Evolutionary conservation across 92 coral and sea anemone genomes (phyloP).

Genomic region (Paragorgia papillata): DNA sequence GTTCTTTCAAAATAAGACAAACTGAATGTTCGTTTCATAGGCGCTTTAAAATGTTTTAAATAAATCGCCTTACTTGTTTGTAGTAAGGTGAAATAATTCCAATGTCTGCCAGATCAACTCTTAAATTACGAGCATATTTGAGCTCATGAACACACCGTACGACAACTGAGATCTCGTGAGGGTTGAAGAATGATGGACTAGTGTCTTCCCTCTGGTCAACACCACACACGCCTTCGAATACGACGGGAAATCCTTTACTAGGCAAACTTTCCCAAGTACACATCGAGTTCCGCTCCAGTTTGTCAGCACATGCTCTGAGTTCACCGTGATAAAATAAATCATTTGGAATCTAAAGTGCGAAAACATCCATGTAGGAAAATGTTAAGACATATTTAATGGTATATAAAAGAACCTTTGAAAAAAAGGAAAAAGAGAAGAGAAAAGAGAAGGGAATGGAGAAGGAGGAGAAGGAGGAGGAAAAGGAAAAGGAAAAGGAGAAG

Average conservation of each 20-base stretch:
- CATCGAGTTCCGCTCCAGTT: slow-evolving; percentile 60
- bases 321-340: slow-evolving; percentile 78
- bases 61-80: slow-evolving; percentile 40
- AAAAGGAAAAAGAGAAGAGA: too few species aligned
- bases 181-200: slow-evolving; percentile 81
- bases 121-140: slow-evolving; percentile 62
- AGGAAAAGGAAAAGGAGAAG: too few species aligned
- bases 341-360: slow-evolving; percentile 65
- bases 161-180: slow-evolving; percentile 69
- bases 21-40: background rate
- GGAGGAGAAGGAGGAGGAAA: too few species aligned
- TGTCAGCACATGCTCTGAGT: slow-evolving; percentile 68
- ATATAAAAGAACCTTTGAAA: too few species aligned
- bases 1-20: too few species aligned
- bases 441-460: too few species aligned
- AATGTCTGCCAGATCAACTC: slow-evolving; percentile 59
- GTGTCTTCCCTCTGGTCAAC: slow-evolving; percentile 67
- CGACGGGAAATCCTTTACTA: slow-evolving; percentile 66
- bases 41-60: too few species aligned
- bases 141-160: slow-evolving; percentile 68
- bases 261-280: slow-evolving; percentile 72
- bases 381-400: too few species aligned
- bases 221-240: slow-evolving; percentile 72
- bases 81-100: slow-evolving; percentile 74
- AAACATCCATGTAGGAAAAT: too few species aligned